Base-by-base conservation (phyloP, 35 echinoderm and acorn worm genomes). In the Heliocidaris tuberculata region DNA sequence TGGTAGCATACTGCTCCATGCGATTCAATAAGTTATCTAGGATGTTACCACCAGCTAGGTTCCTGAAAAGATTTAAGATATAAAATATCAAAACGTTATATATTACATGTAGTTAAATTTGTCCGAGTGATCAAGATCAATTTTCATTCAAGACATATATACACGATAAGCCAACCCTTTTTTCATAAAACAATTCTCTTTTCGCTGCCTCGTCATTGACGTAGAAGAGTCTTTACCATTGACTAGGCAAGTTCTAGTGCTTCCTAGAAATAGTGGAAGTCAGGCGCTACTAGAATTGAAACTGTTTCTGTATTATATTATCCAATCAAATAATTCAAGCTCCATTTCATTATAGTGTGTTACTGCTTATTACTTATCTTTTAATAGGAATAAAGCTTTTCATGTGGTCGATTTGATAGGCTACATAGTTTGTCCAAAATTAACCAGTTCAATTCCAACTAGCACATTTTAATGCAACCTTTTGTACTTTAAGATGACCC, bases 1-100 rank as follows among this genome's bases (percentile, higher is more conserved):
- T 97, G 48, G 96, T 97, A 24, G 96, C 96, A 56, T 97, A 97
- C 61, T 97, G 95, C 52, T 97, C 96, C 96, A 97, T 97, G 5
- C 96, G 96, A 93, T 47, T 94, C 85, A 96, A 85, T 19, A 96
- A 90, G 49, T 94, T 96, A 60, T 96, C 95, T 1, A 96, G 92
- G 35, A 96, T 96, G 87, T 89, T 89, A 11, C 87, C 87, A 32
- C 87, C 87, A 89, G 87, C 29, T 17, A 89, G 29, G 31, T 89
- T 15, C 31, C 87, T 89, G 87, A 32, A 13, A 89, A 0, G 70
- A 29, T 19, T 85, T 16, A 15, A 29, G 15, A 85, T 4, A 15
- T 16, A 15, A 85, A 85, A 29, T 16, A 85, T 19, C 70, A 85
- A 42, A 42, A 42, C 3, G 35, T 42, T 42, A 42, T 42, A 42